Conservation (phyloP, 2,888 invertebrate species). For the Heliothis peltigera region DNA sequence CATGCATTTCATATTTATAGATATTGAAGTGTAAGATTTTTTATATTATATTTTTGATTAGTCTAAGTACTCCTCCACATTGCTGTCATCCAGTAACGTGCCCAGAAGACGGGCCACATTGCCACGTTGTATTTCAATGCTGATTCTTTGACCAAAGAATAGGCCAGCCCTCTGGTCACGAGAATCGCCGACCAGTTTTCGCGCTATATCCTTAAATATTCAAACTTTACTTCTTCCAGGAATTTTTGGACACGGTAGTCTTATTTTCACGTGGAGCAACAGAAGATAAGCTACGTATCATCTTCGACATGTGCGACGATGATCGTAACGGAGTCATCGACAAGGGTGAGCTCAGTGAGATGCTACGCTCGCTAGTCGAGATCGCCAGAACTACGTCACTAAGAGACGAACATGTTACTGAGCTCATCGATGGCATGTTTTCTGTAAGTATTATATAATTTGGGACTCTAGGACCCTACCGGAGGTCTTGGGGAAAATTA, state of each 20-base stretch:
- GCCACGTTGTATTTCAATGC: too few relatives aligned
- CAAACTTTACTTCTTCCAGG: conserved; percentile 83
- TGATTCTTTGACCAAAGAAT: too few relatives aligned
- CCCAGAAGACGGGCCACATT: too few relatives aligned
- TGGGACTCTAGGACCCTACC: too few relatives aligned
- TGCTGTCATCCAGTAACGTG: too few relatives aligned
- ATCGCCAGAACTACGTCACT: conserved; percentile 97
- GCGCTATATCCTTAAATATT: neutral
- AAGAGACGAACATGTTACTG: conserved; percentile 97
- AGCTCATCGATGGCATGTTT: conserved; percentile 98
- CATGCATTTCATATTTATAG: too few relatives aligned
- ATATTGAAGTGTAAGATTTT: too few relatives aligned
- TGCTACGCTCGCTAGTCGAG: conserved; percentile 97
- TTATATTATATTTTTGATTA: too few relatives aligned
- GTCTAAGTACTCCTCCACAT: too few relatives aligned
- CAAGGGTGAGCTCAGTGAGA: conserved; percentile 97
- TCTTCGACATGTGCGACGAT: conserved; percentile 99
- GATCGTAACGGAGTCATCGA: conserved; percentile 98
- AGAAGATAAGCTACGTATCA: conserved; percentile 97
- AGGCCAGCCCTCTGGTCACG: too few relatives aligned
- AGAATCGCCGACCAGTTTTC: too few relatives aligned
- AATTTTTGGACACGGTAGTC: conserved; percentile 98
- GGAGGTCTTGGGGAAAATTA: too few relatives aligned
- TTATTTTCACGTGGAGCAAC: conserved; percentile 97
- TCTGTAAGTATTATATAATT: conserved; percentile 86